Base-by-base conservation (phyloP, 37 sponge, comb jelly and placozoan species). In the Cliona cf. orientalis region DNA sequence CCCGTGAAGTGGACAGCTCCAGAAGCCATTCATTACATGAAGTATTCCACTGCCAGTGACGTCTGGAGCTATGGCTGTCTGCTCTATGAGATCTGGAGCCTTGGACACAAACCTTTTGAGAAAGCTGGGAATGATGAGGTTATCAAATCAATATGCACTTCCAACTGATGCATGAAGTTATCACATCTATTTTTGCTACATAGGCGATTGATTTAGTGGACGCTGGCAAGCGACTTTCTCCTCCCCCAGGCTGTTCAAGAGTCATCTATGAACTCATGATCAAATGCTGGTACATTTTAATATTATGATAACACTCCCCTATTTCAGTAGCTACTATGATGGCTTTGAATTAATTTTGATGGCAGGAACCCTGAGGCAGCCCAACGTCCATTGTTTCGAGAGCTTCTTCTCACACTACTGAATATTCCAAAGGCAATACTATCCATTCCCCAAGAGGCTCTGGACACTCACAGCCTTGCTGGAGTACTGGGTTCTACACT, bases 161-260 rank as follows among this genome's bases (percentile, higher is more conserved):
- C n/a, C n/a, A n/a, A n/a, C n/a, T 19, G 17, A 19, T 19, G 11
- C 14, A 11, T 19, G 11, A 49, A 19, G 14, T 19, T 49, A 11
- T 49, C 55, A 49, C 55, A 61, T 61, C 31, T 61, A 61, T 19
- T 5, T 25, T n/a, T n/a, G n/a, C n/a, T n/a, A 32, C 36, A 6
- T 58, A 74, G 75, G 46, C 29, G 5, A 26, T 74, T 46, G 58
- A 56, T 19, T 33, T 14, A 53, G 25, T 74, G 33, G 22, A 49
- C 31, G 39, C 28, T 28, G 75, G 75, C 17, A 56, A 49, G 23
- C 19, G 77, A 21, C 77, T 76, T 3, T 58, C 77, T 11, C 77
- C 77, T 62, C 77, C 77, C 5, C 61, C 77, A 4, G 77, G 77
- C 59, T 76, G 77, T 35, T 42, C 77, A 1, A 29, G 77, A 61